Percentiles rank a stretch among this genome's conserved stretches.
Conservation (phyloP, 2,113 vertebrate species). For the Coryphaenoides rupestris region DNA sequence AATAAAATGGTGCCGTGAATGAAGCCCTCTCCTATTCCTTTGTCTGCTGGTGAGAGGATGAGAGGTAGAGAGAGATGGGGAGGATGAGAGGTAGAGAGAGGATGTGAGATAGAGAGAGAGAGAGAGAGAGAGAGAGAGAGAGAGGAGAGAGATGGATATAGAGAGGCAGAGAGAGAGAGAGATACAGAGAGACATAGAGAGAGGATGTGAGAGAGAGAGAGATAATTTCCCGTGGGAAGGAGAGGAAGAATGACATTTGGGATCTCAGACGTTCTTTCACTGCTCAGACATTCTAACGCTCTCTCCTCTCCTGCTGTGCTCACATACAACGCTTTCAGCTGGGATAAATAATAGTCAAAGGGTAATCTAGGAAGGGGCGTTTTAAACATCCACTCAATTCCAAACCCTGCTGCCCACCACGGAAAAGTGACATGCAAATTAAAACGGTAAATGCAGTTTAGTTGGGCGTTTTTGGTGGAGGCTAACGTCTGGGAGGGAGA, state of each 20-base stretch:
- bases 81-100: background rate
- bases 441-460: too few species aligned
- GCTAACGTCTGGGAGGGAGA: too few species aligned
- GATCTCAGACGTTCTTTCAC: background rate
- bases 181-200: background rate
- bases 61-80: background rate
- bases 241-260: constrained; percentile 3
- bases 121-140: background rate
- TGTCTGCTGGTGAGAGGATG: background rate
- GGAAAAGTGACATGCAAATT: too few species aligned
- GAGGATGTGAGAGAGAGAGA: constrained; percentile 3
- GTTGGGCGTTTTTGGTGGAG: too few species aligned
- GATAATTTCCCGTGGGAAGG: background rate
- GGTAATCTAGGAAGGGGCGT: too few species aligned
- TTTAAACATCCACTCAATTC: too few species aligned
- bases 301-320: background rate
- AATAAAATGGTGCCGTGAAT: background rate
- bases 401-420: too few species aligned
- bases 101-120: background rate
- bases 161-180: constrained; percentile 1
- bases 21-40: background rate
- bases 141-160: background rate
- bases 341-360: too few species aligned
- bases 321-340: too few species aligned
- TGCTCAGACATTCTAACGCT: background rate